phyloP scores from a whole-genome alignment of 2,797 vertebrate genomes.

The Tiaroga cobitis region DNA sequence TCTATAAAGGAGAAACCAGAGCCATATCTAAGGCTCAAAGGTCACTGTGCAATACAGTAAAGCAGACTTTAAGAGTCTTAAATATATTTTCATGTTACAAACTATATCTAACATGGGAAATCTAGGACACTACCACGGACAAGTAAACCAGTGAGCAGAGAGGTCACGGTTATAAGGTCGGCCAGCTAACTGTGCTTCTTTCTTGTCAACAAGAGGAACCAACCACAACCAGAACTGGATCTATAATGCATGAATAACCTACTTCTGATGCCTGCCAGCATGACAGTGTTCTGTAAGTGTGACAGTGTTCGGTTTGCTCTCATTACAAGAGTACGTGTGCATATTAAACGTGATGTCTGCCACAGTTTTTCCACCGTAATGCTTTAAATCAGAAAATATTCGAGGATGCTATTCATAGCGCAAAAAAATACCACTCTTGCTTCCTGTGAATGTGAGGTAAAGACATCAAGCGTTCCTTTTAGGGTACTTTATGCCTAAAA shows the following conservation, averaged over 20 bases:
- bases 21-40: not conserved
- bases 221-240: constrained; percentile 59
- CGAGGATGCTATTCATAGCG: not conserved
- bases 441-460: not conserved
- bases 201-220: constrained; percentile 34
- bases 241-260: constrained; percentile 73
- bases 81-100: constrained; percentile 15
- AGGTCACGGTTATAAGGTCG: constrained; percentile 15
- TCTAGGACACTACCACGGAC: not conserved
- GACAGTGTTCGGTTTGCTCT: constrained; percentile 11
- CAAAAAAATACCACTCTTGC: not conserved
- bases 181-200: constrained; percentile 1
- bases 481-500: constrained; percentile 27
- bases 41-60: not conserved
- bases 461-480: constrained; percentile 29
- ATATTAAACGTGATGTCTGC: constrained; percentile 7
- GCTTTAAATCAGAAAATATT: not conserved
- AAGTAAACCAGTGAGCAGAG: not conserved
- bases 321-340: not conserved
- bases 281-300: constrained; percentile 7
- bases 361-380: not conserved
- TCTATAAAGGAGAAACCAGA: not conserved
- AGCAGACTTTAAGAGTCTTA: not conserved
- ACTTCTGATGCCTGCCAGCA: constrained; percentile 63
- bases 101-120: not conserved